Conservation (phyloP, 2,113 vertebrate genomes). For the Spheniscus mendiculus region DNA sequence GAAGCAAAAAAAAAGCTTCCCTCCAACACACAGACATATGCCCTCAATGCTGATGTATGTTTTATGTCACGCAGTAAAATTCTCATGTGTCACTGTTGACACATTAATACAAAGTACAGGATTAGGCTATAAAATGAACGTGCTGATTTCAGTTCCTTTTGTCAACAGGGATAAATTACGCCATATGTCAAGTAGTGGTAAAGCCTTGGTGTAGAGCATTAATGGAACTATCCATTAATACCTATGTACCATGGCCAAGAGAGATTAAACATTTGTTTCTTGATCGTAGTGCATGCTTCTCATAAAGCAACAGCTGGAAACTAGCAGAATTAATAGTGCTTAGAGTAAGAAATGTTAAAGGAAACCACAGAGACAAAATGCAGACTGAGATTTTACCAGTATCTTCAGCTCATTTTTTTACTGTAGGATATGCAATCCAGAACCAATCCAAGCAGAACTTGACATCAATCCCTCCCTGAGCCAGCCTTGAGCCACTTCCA, state of each 20-base stretch:
- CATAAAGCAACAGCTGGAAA: slow-evolving; percentile 6
- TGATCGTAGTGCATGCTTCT: background rate
- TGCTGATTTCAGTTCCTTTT: background rate
- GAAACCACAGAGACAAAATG: background rate
- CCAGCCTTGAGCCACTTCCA: background rate
- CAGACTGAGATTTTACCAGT: background rate
- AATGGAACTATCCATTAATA: background rate
- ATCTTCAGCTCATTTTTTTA: background rate
- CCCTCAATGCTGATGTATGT: background rate
- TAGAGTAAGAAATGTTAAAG: background rate
- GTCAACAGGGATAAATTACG: slow-evolving; percentile 7
- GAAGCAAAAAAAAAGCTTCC: background rate
- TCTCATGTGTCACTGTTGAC: background rate
- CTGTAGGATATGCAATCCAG: background rate
- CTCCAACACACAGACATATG: background rate
- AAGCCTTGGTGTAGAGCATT: background rate
- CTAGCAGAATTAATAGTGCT: background rate
- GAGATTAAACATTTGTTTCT: background rate
- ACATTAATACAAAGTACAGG: background rate
- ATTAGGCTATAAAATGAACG: background rate
- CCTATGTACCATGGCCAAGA: background rate
- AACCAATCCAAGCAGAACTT: background rate
- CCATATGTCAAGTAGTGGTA: background rate
- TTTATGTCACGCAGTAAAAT: slow-evolving; percentile 12
- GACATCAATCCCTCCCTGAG: background rate